Conservation (phyloP, 2,888 invertebrate species). For the Orchesellides sinensis region DNA sequence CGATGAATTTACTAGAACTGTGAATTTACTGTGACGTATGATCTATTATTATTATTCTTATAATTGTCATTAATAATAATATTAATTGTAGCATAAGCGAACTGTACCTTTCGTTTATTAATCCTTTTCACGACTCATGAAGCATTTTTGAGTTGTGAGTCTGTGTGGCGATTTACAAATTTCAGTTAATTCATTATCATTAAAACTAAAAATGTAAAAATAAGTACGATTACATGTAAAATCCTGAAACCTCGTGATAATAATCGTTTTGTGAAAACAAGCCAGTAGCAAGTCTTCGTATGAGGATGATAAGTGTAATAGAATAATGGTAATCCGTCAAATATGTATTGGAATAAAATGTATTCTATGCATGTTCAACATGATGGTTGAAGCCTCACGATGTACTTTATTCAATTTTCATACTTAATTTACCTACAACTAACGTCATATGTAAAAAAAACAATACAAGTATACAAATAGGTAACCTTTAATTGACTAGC, state of each 20-base stretch:
- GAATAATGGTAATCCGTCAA: slow-evolving; percentile 28
- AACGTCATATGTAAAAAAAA: too few species aligned
- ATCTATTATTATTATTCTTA: background rate
- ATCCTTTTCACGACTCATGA: too few species aligned
- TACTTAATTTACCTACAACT: too few species aligned
- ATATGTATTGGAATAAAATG: slow-evolving; percentile 50
- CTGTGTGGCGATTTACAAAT: background rate
- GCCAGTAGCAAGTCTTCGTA: slow-evolving; percentile 44
- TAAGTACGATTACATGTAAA: slow-evolving; percentile 30
- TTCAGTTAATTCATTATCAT: background rate
- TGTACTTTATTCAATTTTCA: too few species aligned
- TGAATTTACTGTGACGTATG: background rate
- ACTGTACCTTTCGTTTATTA: background rate
- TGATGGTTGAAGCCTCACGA: too few species aligned
- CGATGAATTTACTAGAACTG: slow-evolving; percentile 18
- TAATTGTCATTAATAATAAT: background rate
- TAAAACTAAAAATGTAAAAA: background rate
- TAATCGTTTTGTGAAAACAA: slow-evolving; percentile 33
- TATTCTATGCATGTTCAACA: slow-evolving; percentile 56
- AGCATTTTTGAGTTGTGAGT: background rate
- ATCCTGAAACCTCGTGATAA: slow-evolving; percentile 61
- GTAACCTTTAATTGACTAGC: too few species aligned
- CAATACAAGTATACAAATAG: too few species aligned
- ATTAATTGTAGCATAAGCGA: background rate
- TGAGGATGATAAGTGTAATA: slow-evolving; percentile 37